Conservation (phyloP, 2,888 invertebrate species). For the Agonopterix subpropinquella region DNA sequence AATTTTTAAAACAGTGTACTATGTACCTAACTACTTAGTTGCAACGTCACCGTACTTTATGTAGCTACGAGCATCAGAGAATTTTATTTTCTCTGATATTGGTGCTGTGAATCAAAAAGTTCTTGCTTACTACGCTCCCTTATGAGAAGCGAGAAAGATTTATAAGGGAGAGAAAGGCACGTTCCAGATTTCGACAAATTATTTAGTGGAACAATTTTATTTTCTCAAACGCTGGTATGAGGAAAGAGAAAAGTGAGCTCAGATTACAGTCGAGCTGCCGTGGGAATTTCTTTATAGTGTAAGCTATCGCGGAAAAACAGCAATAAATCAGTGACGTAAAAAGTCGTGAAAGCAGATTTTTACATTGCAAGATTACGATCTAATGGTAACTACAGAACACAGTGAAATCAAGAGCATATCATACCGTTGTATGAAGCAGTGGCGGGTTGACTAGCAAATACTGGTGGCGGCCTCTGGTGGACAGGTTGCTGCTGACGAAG, state of each 20-base stretch:
- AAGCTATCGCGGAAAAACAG: too few relatives aligned
- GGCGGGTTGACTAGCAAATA: constrained; percentile 88
- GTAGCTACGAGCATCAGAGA: constrained; percentile 22
- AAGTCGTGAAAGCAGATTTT: too few relatives aligned
- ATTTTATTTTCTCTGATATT: constrained; percentile 41
- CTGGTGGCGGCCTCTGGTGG: constrained; percentile 84
- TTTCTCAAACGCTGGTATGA: background rate
- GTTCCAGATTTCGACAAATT: background rate
- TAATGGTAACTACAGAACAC: too few relatives aligned
- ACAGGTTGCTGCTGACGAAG: constrained; percentile 84
- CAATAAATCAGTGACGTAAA: too few relatives aligned
- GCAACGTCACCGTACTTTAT: constrained; percentile 15
- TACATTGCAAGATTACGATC: too few relatives aligned
- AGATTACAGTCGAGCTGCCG: too few relatives aligned
- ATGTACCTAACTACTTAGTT: constrained; percentile 6
- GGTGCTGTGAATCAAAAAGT: constrained; percentile 21
- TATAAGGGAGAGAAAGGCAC: too few relatives aligned
- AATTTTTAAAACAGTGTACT: constrained; percentile 41
- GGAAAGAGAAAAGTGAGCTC: too few relatives aligned
- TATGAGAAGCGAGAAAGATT: too few relatives aligned
- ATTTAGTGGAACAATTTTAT: background rate
- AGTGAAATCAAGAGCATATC: background rate
- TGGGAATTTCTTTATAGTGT: too few relatives aligned
- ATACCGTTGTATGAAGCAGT: constrained; percentile 81
- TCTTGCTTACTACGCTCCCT: constrained; percentile 4